Conservation (phyloP, 2,888 invertebrate genomes). For the Pycnomerus fuliginosus region DNA sequence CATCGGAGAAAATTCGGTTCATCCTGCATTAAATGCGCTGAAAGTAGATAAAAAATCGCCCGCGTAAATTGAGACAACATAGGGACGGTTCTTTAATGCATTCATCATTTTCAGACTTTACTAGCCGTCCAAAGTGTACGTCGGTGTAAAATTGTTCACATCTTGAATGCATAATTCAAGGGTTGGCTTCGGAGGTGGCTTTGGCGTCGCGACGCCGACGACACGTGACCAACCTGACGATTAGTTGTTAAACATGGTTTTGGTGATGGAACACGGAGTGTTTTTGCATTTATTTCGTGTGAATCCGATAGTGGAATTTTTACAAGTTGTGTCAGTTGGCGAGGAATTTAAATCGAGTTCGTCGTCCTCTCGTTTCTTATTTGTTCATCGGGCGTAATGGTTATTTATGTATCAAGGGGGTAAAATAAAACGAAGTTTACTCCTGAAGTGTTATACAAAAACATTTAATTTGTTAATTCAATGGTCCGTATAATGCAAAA, state of each 20-base stretch:
- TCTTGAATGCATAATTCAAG: constrained; percentile 28
- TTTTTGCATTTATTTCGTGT: constrained; percentile 9
- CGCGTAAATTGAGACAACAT: constrained; percentile 9
- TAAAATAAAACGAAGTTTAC: too few relatives aligned
- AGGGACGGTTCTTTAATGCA: constrained; percentile 8
- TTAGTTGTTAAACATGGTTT: constrained; percentile 25
- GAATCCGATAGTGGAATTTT: constrained; percentile 8
- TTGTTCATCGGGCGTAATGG: too few relatives aligned
- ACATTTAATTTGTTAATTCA: too few relatives aligned
- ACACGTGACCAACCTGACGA: constrained; percentile 32
- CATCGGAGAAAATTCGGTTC: too few relatives aligned
- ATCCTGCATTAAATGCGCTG: constrained; percentile 5
- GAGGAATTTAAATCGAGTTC: too few relatives aligned
- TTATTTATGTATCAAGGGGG: too few relatives aligned
- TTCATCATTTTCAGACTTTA: constrained; percentile 17
- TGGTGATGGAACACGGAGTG: constrained; percentile 3
- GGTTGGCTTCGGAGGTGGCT: constrained; percentile 24
- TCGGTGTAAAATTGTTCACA: constrained; percentile 16
- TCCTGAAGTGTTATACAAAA: too few relatives aligned
- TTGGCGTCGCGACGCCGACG: constrained; percentile 28
- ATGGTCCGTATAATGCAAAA: too few relatives aligned
- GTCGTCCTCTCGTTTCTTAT: too few relatives aligned
- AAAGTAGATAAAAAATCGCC: constrained; percentile 10
- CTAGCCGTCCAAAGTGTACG: constrained; percentile 15
- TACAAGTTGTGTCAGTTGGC: too few relatives aligned